phyloP scores from a whole-genome alignment of 2,113 vertebrate species.

The Enhydra lutris region DNA sequence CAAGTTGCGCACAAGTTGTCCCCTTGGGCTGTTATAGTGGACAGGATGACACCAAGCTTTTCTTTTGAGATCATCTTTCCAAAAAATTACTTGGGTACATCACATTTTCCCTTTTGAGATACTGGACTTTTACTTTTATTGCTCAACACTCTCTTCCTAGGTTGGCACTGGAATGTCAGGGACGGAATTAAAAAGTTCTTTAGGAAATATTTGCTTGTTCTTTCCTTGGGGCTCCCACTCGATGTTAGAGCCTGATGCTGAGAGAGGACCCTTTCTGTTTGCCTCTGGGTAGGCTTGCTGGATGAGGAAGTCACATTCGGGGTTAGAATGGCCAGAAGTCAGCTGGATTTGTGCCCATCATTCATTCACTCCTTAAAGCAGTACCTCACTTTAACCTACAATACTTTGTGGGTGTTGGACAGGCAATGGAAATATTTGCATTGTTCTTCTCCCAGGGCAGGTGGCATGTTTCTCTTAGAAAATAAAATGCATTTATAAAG shows the following conservation, averaged over 20 bases:
- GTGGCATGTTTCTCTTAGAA: background rate
- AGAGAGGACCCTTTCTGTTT: background rate
- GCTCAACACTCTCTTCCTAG: background rate
- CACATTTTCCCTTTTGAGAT: background rate
- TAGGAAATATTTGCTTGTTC: background rate
- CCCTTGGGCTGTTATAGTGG: background rate
- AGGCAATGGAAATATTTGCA: background rate
- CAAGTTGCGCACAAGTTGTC: slow-evolving; percentile 43
- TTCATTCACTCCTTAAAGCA: background rate
- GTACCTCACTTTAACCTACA: background rate
- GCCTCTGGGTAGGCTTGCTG: background rate
- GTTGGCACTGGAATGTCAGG: rapidly evolving
- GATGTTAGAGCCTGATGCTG: rapidly evolving
- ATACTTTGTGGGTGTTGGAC: background rate
- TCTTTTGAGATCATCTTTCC: background rate
- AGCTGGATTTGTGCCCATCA: background rate
- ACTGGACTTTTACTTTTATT: background rate
- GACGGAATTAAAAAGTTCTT: background rate
- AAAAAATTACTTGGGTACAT: background rate
- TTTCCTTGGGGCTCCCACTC: rapidly evolving
- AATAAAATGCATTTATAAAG: background rate
- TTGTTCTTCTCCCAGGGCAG: background rate
- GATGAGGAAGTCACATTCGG: background rate
- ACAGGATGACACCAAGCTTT: slow-evolving; percentile 13
- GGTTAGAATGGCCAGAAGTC: background rate